Evolutionary conservation across 2,888 invertebrate species (phyloP).

Genomic region (Nephrotoma flavescens): DNA sequence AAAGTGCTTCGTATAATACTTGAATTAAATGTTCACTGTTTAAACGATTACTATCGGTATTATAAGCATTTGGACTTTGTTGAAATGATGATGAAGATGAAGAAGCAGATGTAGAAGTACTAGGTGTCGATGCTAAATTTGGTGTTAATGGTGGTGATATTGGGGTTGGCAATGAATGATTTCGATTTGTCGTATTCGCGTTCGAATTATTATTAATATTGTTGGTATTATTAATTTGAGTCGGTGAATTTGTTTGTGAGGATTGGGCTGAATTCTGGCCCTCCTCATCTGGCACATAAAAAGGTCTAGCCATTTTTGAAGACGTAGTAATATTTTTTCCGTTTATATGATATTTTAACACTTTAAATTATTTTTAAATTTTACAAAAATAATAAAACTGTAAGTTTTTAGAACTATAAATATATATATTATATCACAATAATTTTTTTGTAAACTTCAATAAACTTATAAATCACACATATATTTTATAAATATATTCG

Average conservation of each 20-base stretch:
- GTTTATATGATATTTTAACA: not conserved
- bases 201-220: not conserved
- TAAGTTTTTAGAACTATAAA: not conserved
- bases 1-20: conserved; percentile 29
- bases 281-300: conserved; percentile 30
- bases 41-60: conserved; percentile 11
- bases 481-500: not conserved
- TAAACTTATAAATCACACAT: not conserved
- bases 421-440: not conserved
- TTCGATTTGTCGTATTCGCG: conserved; percentile 11
- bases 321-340: not conserved
- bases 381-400: not conserved
- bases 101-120: conserved; percentile 19
- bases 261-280: conserved; percentile 16
- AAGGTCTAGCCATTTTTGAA: conserved; percentile 29
- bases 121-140: conserved; percentile 25
- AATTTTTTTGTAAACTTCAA: not conserved
- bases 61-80: conserved; percentile 13
- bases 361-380: not conserved
- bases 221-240: conserved; percentile 14
- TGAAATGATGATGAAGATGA: conserved; percentile 16
- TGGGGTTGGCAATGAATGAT: conserved; percentile 17
- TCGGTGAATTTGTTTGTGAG: conserved; percentile 19
- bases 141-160: conserved; percentile 21
- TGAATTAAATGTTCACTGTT: conserved; percentile 27